phyloP scores from a whole-genome alignment of 2,888 invertebrate species.

The Prenolepis imparis region DNA sequence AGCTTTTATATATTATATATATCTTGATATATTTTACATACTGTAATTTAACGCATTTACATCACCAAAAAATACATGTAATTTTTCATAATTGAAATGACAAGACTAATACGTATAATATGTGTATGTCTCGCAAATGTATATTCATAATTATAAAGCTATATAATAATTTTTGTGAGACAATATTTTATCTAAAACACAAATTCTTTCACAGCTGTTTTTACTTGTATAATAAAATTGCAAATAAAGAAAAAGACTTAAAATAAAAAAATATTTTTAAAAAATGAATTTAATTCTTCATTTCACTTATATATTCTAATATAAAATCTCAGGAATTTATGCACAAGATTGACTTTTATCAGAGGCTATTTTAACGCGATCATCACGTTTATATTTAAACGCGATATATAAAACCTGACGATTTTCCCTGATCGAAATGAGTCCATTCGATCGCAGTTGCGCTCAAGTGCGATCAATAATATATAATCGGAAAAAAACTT shows the following conservation, averaged over 20 bases:
- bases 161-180: no score
- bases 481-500: conserved; percentile 68
- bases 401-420: conserved; percentile 69
- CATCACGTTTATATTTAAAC: conserved; percentile 36
- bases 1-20: background rate
- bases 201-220: no score
- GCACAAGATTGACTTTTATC: conserved; percentile 60
- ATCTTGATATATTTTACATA: background rate
- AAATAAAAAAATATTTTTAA: background rate
- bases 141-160: no score
- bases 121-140: no score
- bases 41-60: background rate
- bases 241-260: background rate
- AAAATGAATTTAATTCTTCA: no score
- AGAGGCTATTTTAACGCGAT: conserved; percentile 60
- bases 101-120: no score
- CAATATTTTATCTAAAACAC: no score
- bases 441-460: conserved; percentile 68
- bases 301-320: background rate
- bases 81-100: background rate
- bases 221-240: no score
- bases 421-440: conserved; percentile 64
- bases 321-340: background rate
- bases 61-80: background rate
- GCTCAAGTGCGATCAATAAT: conserved; percentile 62